Percentiles rank a stretch among this genome's conserved stretches.
These are phyloP conservation scores for Eonycteris spelaea DNA, from an alignment of 2,113 vertebrate species.

Conservation along the genomic window DNA sequence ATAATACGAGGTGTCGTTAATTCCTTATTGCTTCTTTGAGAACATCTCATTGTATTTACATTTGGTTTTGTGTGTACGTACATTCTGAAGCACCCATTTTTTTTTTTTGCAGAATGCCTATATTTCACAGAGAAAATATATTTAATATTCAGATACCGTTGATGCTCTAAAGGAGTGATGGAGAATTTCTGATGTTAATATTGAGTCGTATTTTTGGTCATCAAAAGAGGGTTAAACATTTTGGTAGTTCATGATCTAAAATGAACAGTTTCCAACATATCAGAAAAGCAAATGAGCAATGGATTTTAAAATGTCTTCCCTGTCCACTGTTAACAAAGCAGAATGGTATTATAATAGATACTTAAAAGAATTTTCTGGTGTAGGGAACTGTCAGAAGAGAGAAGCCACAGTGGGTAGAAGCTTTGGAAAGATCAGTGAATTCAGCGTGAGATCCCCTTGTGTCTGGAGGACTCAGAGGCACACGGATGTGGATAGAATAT, in stretches of 20 bases:
- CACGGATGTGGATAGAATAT: not conserved
- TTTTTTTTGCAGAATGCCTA: conserved; percentile 18
- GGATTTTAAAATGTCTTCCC: not conserved
- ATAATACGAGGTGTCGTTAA: not conserved
- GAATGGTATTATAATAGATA: not conserved
- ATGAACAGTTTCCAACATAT: conserved; percentile 3
- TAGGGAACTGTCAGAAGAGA: not conserved
- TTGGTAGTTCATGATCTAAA: conserved; percentile 21
- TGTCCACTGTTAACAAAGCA: not conserved
- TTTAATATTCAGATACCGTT: not conserved
- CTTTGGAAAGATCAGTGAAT: not conserved
- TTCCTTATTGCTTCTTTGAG: not conserved
- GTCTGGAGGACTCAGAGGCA: not conserved
- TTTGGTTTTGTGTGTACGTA: not conserved
- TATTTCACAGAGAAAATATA: not conserved
- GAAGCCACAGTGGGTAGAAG: not conserved
- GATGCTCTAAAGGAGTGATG: not conserved
- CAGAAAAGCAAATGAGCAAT: not conserved
- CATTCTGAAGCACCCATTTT: not conserved
- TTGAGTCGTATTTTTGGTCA: not conserved
- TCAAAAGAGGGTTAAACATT: conserved; percentile 16
- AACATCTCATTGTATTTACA: not conserved
- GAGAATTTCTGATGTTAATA: conserved; percentile 8
- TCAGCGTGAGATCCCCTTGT: not conserved
- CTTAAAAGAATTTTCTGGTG: not conserved